Evolutionary conservation across 2,113 vertebrate species (phyloP).

Genomic region (Diphyllodes magnificus): DNA sequence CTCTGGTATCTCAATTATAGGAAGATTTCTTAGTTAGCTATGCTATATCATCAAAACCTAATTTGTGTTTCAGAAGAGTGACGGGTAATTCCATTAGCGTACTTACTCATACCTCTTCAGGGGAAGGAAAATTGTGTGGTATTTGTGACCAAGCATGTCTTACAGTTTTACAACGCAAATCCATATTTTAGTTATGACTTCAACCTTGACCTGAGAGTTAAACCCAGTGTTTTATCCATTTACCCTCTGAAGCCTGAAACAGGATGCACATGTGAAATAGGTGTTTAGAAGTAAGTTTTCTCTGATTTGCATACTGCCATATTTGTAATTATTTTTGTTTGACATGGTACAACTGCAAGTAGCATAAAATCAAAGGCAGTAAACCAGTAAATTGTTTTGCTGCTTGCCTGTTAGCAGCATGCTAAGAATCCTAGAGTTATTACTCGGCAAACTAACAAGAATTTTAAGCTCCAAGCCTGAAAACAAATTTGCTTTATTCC

Average conservation of each 20-base stretch:
- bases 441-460: neutral
- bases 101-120: slow-evolving; percentile 5
- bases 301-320: slow-evolving; percentile 26
- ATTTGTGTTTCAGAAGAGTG: slow-evolving; percentile 33
- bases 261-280: neutral
- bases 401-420: slow-evolving; percentile 31
- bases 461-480: neutral
- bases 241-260: slow-evolving; percentile 24
- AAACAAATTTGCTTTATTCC: slow-evolving; percentile 11
- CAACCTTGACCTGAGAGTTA: slow-evolving; percentile 47
- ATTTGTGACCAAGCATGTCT: slow-evolving; percentile 7
- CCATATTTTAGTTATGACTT: slow-evolving; percentile 45
- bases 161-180: slow-evolving; percentile 7
- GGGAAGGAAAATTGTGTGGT: neutral
- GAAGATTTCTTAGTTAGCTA: slow-evolving; percentile 33
- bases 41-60: neutral
- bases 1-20: slow-evolving; percentile 1
- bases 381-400: slow-evolving; percentile 65
- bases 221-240: slow-evolving; percentile 26
- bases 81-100: slow-evolving; percentile 18
- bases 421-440: slow-evolving; percentile 24
- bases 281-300: neutral
- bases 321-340: slow-evolving; percentile 64
- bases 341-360: slow-evolving; percentile 22
- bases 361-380: slow-evolving; percentile 60